These are phyloP conservation scores for Neofelis nebulosa DNA, from an alignment of 2,113 vertebrate species.

Conservation along the genomic window DNA sequence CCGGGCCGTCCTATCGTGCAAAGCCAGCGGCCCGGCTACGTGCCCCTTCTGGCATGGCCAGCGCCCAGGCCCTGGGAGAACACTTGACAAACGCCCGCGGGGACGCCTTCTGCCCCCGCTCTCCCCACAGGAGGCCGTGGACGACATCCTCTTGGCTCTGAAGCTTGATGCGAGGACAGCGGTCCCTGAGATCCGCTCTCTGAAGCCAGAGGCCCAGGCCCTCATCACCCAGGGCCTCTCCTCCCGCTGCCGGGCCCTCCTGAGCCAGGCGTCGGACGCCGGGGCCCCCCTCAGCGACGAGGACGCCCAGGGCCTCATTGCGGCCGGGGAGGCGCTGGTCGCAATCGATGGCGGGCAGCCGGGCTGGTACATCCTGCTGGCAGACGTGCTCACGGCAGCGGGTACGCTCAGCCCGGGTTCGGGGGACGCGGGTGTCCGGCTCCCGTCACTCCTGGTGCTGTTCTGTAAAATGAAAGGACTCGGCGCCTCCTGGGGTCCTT, in stretches of 20 bases:
- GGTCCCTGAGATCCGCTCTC: slow-evolving; percentile 87
- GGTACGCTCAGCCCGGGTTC: slow-evolving; percentile 79
- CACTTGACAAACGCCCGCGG: rapidly evolving
- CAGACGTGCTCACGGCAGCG: slow-evolving; percentile 87
- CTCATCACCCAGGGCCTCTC: slow-evolving; percentile 90
- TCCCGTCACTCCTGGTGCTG: not conserved
- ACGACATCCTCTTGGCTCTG: slow-evolving; percentile 88
- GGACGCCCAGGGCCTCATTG: slow-evolving; percentile 83
- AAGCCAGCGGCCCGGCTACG: not conserved
- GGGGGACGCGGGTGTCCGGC: rapidly evolving
- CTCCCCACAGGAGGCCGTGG: slow-evolving; percentile 88
- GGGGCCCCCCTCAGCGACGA: slow-evolving; percentile 75
- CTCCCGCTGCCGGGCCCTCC: slow-evolving; percentile 83
- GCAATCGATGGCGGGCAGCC: slow-evolving; percentile 83
- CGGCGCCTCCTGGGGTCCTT: not conserved
- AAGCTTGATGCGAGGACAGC: slow-evolving; percentile 83
- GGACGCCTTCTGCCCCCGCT: not conserved
- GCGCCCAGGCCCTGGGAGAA: not conserved
- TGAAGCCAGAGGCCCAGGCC: slow-evolving; percentile 87
- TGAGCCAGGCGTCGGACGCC: slow-evolving; percentile 79
- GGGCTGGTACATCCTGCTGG: slow-evolving; percentile 88
- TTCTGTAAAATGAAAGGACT: not conserved
- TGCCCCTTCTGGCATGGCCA: not conserved
- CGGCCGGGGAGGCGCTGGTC: slow-evolving; percentile 84
- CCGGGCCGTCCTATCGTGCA: not conserved